phyloP scores from a whole-genome alignment of 2,113 vertebrate species.

The Cyrtonyx montezumae region DNA sequence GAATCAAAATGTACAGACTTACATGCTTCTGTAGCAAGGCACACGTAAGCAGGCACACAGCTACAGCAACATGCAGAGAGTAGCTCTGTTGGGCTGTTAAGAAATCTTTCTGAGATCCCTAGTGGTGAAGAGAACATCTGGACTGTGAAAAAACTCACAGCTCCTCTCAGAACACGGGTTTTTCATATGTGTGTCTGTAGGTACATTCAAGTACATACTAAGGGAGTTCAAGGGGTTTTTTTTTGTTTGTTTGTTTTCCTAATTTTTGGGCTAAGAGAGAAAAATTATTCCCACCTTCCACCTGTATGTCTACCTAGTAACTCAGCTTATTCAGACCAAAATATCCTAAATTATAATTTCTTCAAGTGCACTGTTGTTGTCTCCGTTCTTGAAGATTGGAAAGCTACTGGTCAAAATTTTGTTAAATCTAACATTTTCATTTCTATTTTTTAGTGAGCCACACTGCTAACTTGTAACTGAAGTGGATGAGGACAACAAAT shows the following conservation, averaged over 20 bases:
- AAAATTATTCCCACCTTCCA: not conserved
- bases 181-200: not conserved
- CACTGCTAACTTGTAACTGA: not conserved
- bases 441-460: not conserved
- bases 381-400: too few relatives aligned
- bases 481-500: not conserved
- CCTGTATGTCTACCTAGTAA: not conserved
- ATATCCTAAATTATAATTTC: not conserved
- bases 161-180: not conserved
- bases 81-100: not conserved
- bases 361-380: not conserved
- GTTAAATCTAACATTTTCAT: not conserved
- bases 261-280: not conserved
- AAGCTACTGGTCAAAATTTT: not conserved
- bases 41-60: rapidly evolving
- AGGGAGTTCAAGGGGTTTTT: not conserved
- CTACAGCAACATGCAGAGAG: not conserved
- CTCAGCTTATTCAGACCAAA: not conserved
- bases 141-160: not conserved
- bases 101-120: not conserved
- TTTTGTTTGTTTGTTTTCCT: not conserved
- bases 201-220: not conserved
- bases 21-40: not conserved
- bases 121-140: not conserved
- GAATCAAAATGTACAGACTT: not conserved